These are phyloP conservation scores for Thereva nobilitata DNA, from an alignment of 2,888 invertebrate genomes.

Conservation along the genomic window DNA sequence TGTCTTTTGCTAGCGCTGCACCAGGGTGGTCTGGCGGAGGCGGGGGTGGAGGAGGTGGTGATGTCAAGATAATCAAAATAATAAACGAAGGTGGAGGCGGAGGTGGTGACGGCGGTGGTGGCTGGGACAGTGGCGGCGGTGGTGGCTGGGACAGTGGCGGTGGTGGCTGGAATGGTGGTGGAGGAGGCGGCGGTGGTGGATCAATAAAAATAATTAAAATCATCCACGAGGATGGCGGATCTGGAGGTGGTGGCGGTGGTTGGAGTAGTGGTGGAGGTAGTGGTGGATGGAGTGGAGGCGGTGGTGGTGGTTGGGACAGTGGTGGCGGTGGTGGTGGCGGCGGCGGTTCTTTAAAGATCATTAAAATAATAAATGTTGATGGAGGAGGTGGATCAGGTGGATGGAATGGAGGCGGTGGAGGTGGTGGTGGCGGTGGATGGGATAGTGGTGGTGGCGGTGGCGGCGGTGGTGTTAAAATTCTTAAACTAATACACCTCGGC, in stretches of 20 bases:
- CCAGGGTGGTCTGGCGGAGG: not conserved
- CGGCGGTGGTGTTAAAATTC: not conserved
- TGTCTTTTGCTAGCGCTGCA: not conserved
- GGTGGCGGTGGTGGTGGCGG: not conserved
- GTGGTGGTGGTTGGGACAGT: slow-evolving; percentile 2
- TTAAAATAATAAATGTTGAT: not conserved
- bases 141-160: not conserved
- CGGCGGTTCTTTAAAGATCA: not conserved
- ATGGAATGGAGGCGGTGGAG: not conserved
- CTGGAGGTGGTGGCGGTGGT: not conserved
- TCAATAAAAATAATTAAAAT: too few relatives aligned
- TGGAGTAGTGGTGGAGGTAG: slow-evolving; percentile 1
- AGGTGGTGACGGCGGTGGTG: not conserved
- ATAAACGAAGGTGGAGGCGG: not conserved
- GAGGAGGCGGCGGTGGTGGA: not conserved
- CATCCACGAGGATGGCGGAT: not conserved
- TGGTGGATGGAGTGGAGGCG: slow-evolving; percentile 1
- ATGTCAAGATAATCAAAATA: not conserved
- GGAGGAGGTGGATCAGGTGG: not conserved
- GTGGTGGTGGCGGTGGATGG: not conserved
- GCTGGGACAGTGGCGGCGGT: not conserved
- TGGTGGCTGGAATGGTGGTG: not conserved
- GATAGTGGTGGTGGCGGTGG: slow-evolving; percentile 1
- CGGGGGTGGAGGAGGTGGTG: not conserved
- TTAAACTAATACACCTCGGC: too few relatives aligned